These are phyloP conservation scores for Mesoligia furuncula DNA, from an alignment of 2,888 invertebrate genomes.

Conservation along the genomic window DNA sequence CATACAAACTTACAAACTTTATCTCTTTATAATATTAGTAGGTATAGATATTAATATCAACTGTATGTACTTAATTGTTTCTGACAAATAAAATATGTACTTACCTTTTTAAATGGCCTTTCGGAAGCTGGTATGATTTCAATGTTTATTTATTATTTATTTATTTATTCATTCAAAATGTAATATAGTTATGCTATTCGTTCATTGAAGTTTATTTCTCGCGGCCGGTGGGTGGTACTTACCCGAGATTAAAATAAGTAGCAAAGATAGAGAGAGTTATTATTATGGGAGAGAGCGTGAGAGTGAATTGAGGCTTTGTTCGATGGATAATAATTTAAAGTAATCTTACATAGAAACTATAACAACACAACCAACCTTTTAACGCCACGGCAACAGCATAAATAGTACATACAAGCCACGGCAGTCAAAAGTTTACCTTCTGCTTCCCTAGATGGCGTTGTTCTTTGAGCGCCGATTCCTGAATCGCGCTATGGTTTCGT, in stretches of 20 bases:
- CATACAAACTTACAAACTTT: too few species aligned
- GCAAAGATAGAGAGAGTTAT: conserved; percentile 84
- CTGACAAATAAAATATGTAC: background rate
- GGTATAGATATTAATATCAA: too few species aligned
- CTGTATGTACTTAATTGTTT: background rate
- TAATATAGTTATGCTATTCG: too few species aligned
- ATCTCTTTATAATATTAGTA: too few species aligned
- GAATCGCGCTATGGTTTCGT: conserved; percentile 34
- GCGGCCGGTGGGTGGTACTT: too few species aligned
- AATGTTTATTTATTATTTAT: too few species aligned
- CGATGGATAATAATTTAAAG: background rate
- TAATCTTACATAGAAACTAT: background rate
- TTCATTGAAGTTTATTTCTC: too few species aligned
- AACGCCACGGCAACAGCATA: too few species aligned
- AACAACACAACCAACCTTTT: background rate
- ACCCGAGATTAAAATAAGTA: conserved; percentile 79
- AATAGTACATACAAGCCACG: too few species aligned
- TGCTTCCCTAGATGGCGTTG: conserved; percentile 14
- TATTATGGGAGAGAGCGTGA: background rate
- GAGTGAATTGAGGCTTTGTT: background rate
- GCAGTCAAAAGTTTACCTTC: background rate
- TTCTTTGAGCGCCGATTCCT: conserved; percentile 12
- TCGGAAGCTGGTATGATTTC: background rate
- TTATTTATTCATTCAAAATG: too few species aligned
- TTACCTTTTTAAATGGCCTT: background rate